Evolutionary conservation across 2,888 invertebrate species (phyloP).

Genomic region (Adelognathus sp.): DNA sequence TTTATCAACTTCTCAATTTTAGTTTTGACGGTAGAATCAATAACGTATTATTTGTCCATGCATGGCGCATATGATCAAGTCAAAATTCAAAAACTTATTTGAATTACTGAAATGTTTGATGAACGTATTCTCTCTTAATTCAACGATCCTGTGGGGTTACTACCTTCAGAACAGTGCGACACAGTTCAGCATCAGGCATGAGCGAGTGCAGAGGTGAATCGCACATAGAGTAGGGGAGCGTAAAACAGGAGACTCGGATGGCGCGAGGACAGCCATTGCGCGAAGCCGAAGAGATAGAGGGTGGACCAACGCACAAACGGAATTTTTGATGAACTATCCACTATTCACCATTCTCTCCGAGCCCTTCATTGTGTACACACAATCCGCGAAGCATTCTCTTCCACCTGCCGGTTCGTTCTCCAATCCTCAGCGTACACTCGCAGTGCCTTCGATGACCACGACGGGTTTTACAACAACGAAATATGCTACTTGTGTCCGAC

Average conservation of each 20-base stretch:
- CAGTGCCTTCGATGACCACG: background rate
- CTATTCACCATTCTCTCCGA: constrained; percentile 72
- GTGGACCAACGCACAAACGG: constrained; percentile 69
- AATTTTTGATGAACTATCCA: constrained; percentile 76
- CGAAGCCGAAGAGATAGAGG: constrained; percentile 37
- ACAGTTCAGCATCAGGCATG: too few species aligned
- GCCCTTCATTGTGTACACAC: constrained; percentile 72
- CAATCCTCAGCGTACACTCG: background rate
- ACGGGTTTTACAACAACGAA: background rate
- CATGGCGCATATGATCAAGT: too few species aligned
- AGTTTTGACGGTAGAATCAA: too few species aligned
- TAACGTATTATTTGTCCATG: too few species aligned
- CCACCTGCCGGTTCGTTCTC: background rate
- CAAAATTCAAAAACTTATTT: too few species aligned
- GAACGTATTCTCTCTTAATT: too few species aligned
- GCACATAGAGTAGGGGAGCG: background rate
- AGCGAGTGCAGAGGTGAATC: too few species aligned
- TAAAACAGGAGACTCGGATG: constrained; percentile 37
- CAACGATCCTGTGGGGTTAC: too few species aligned
- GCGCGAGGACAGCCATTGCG: constrained; percentile 48
- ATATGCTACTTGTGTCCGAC: background rate
- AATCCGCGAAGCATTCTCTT: constrained; percentile 61
- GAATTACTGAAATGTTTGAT: too few species aligned
- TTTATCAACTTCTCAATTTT: too few species aligned
- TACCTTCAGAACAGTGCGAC: too few species aligned